A percentile compares a stretch with the other conserved stretches of the same genome.
These are phyloP conservation scores for Plumapathes pennacea DNA, from an alignment of 92 coral and sea anemone species.

Conservation along the genomic window DNA sequence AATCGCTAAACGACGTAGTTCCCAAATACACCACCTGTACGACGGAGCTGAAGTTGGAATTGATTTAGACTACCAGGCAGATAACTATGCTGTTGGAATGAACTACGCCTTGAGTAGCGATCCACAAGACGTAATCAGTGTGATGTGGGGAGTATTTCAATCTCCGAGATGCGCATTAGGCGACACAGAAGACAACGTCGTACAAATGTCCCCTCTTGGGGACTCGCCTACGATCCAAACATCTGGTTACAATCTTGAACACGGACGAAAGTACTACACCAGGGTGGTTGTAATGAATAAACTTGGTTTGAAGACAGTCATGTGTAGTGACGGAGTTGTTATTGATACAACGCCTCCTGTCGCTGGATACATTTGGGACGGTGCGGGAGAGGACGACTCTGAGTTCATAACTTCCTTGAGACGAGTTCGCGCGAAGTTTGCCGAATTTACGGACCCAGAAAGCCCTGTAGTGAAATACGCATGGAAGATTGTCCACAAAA, in stretches of 20 bases:
- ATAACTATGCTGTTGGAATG: slow-evolving; percentile 61
- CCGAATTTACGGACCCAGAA: slow-evolving; percentile 65
- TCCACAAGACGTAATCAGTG: slow-evolving; percentile 43
- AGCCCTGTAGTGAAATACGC: slow-evolving; percentile 90
- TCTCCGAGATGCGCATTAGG: slow-evolving; percentile 63
- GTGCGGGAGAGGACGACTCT: slow-evolving; percentile 54
- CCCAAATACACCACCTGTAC: slow-evolving; percentile 67
- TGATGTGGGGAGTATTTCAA: slow-evolving; percentile 88
- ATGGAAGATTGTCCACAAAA: slow-evolving; percentile 61
- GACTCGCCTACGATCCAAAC: slow-evolving; percentile 75
- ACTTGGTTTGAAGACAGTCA: slow-evolving; percentile 74
- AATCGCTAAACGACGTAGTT: slow-evolving; percentile 66
- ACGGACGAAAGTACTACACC: slow-evolving; percentile 73
- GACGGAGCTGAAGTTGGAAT: slow-evolving; percentile 60
- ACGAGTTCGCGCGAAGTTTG: slow-evolving; percentile 72
- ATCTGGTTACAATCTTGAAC: slow-evolving; percentile 64
- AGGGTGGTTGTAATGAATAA: slow-evolving; percentile 71
- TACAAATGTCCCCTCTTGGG: slow-evolving; percentile 70
- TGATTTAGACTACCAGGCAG: slow-evolving; percentile 78
- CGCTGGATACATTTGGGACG: slow-evolving; percentile 63
- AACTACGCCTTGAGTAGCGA: slow-evolving; percentile 60
- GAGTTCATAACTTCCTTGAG: slow-evolving; percentile 65
- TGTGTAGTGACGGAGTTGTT: slow-evolving; percentile 87
- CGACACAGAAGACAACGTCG: slow-evolving; percentile 65
- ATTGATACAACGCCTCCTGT: slow-evolving; percentile 87